phyloP scores from a whole-genome alignment of 1,140 invertebrate genomes.

The Drosophila kanapiae region DNA sequence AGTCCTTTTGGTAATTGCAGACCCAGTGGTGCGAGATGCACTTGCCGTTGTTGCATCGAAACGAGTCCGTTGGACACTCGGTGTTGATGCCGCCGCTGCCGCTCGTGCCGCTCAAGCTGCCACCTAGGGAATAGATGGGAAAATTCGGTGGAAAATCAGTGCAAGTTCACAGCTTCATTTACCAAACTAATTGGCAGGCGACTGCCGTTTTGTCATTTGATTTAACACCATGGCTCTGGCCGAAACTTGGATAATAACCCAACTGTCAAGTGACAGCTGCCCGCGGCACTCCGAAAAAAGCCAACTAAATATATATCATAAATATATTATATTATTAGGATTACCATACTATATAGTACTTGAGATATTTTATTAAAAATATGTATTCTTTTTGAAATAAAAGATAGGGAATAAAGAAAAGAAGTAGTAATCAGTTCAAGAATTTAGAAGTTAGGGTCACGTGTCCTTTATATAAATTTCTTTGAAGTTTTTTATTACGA shows the following conservation, averaged over 20 bases:
- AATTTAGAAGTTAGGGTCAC: too few relatives aligned
- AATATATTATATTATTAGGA: neutral
- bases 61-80: conserved; percentile 90
- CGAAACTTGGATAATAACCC: conserved; percentile 35
- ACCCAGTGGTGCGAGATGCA: conserved; percentile 94
- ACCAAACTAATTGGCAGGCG: conserved; percentile 30
- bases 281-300: neutral
- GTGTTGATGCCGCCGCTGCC: conserved; percentile 50
- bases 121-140: conserved; percentile 34
- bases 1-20: conserved; percentile 96
- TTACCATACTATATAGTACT: neutral
- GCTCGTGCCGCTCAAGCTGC: conserved; percentile 48
- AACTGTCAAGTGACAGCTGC: conserved; percentile 3
- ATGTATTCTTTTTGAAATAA: too few relatives aligned
- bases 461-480: too few relatives aligned
- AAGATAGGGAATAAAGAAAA: too few relatives aligned
- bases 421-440: too few relatives aligned
- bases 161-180: conserved; percentile 6
- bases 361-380: too few relatives aligned
- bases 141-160: conserved; percentile 16
- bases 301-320: too few relatives aligned
- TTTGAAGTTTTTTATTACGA: neutral
- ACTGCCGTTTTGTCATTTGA: conserved; percentile 49
- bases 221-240: conserved; percentile 27
- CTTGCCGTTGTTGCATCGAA: conserved; percentile 93